Conservation (phyloP, 1,140 invertebrate genomes). For the Holotrichia oblita region DNA sequence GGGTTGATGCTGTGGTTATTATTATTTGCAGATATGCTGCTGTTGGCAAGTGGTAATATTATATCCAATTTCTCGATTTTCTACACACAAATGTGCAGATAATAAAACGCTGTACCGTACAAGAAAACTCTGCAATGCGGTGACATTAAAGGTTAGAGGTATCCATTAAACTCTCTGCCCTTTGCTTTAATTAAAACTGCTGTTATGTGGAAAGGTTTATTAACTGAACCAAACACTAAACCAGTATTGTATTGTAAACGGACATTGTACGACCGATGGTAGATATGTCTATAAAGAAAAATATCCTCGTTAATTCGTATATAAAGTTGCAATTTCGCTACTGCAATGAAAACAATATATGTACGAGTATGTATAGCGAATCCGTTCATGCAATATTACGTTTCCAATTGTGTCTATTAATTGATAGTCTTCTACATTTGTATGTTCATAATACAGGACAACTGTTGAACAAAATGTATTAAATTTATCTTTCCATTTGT, state of each 20-base stretch:
- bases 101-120: constrained; percentile 15
- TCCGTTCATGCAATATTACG: not conserved
- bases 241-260: constrained; percentile 5
- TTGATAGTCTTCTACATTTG: no score
- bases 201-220: constrained; percentile 34
- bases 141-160: constrained; percentile 25
- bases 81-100: constrained; percentile 30
- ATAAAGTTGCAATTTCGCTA: not conserved
- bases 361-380: not conserved
- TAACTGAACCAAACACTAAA: constrained; percentile 20
- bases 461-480: no score
- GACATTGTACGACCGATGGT: not conserved
- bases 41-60: not conserved
- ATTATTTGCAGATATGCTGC: no score
- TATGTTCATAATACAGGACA: no score
- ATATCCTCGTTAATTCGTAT: not conserved
- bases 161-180: constrained; percentile 30
- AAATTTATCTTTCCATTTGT: no score
- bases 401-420: no score
- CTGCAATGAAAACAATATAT: not conserved
- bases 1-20: no score
- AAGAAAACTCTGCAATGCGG: constrained; percentile 34
- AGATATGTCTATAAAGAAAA: not conserved
- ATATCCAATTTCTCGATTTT: not conserved
- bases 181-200: constrained; percentile 34